These are phyloP conservation scores for Jacana jacana DNA, from an alignment of 2,113 vertebrate species.

Conservation along the genomic window DNA sequence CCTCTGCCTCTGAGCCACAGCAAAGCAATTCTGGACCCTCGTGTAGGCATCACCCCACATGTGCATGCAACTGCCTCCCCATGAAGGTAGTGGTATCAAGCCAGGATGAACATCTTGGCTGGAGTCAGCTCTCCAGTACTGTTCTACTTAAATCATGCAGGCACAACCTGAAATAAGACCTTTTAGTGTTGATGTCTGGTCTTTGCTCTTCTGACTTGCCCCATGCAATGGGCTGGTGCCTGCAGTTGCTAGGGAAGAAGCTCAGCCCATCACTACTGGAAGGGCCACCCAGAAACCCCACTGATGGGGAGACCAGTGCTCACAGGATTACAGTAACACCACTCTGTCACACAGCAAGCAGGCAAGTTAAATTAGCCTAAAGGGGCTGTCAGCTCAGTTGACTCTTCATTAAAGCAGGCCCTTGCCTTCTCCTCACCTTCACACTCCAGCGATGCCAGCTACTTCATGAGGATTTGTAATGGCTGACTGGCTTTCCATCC, in stretches of 20 bases:
- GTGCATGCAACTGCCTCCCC: not conserved
- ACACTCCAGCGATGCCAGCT: not conserved
- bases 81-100: fast-evolving
- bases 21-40: not conserved
- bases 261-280: not conserved
- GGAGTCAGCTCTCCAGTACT: not conserved
- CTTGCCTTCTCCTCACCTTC: not conserved
- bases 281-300: not conserved
- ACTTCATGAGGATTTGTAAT: not conserved
- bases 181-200: not conserved
- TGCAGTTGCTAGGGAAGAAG: not conserved
- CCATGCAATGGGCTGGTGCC: not conserved
- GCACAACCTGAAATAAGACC: not conserved
- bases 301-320: not conserved
- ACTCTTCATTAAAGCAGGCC: not conserved
- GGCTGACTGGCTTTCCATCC: not conserved
- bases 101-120: not conserved
- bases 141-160: not conserved
- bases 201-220: not conserved
- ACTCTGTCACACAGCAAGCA: not conserved
- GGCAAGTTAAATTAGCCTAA: not conserved
- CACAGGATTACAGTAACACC: not conserved
- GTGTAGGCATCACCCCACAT: fast-evolving
- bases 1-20: not conserved
- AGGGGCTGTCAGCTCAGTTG: not conserved